A percentile compares a stretch with the other conserved stretches of the same genome.
These are phyloP conservation scores for Sinonovacula constricta DNA, from an alignment of 1,140 invertebrate species.

Conservation along the genomic window DNA sequence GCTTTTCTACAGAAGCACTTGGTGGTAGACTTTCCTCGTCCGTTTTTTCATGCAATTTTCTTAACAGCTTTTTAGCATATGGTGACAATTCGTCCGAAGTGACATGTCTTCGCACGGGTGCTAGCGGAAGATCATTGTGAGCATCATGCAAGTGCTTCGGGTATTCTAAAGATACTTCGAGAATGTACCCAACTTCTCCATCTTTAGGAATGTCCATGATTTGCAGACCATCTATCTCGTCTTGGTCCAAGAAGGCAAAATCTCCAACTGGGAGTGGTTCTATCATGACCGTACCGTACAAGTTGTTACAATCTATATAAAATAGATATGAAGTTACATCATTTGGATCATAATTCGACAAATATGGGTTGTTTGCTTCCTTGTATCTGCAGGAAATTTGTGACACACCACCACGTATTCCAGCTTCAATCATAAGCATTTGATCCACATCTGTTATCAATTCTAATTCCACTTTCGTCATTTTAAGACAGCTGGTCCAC, in stretches of 20 bases:
- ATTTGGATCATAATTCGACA: conserved; percentile 46
- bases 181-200: conserved; percentile 79
- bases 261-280: conserved; percentile 41
- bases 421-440: conserved; percentile 34
- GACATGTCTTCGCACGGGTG: too few relatives aligned
- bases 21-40: too few relatives aligned
- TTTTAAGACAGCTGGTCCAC: conserved; percentile 61
- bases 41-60: too few relatives aligned
- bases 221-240: conserved; percentile 71
- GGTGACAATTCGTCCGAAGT: too few relatives aligned
- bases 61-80: too few relatives aligned
- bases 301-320: too few relatives aligned
- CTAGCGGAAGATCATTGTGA: conserved; percentile 80
- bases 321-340: too few relatives aligned
- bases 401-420: conserved; percentile 54
- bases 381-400: conserved; percentile 13
- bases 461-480: conserved; percentile 50
- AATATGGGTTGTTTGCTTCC: conserved; percentile 61
- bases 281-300: too few relatives aligned
- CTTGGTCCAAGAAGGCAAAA: conserved; percentile 75
- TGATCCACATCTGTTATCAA: conserved; percentile 47
- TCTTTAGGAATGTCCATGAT: conserved; percentile 68
- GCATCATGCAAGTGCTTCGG: conserved; percentile 78
- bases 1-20: too few relatives aligned
- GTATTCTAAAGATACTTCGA: conserved; percentile 78